phyloP scores from a whole-genome alignment of 2,797 vertebrate species.

The Pangasius sanitwongsei region DNA sequence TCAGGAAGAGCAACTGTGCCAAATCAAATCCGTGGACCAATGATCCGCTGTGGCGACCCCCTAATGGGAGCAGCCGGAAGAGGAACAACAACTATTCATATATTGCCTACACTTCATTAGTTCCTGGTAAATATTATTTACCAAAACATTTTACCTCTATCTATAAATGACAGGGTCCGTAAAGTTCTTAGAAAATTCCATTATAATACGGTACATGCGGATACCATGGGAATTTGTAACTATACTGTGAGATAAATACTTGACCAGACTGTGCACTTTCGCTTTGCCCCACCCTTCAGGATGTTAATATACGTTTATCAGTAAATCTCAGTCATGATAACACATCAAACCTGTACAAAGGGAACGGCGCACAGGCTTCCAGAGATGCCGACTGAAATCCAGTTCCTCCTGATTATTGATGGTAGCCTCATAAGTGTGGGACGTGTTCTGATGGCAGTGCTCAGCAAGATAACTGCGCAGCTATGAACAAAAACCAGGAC shows the following conservation, averaged over 20 bases:
- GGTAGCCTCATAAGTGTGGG: slow-evolving; percentile 41
- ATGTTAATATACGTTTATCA: background rate
- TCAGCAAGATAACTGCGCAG: slow-evolving; percentile 29
- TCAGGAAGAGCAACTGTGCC: too few relatives aligned
- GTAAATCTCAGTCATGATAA: background rate
- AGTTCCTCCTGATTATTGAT: slow-evolving; percentile 44
- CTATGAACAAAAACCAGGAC: slow-evolving; percentile 33
- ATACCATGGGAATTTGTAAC: background rate
- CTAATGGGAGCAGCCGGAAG: too few relatives aligned
- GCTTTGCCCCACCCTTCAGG: background rate
- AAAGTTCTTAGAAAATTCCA: background rate
- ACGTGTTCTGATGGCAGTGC: slow-evolving; percentile 10
- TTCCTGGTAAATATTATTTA: background rate
- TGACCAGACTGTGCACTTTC: background rate
- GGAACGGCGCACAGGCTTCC: slow-evolving; percentile 62
- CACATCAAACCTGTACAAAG: slow-evolving; percentile 54
- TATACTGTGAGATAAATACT: background rate
- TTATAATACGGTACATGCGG: background rate
- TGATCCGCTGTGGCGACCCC: too few relatives aligned
- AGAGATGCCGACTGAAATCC: slow-evolving; percentile 51
- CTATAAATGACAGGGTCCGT: background rate
- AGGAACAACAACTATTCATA: background rate
- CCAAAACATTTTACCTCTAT: background rate
- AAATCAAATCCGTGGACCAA: too few relatives aligned
- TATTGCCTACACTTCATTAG: background rate